A percentile compares a stretch with the other conserved stretches of the same genome.
Conservation (phyloP, 2,888 invertebrate genomes). For the Chrysina gloriosa region DNA sequence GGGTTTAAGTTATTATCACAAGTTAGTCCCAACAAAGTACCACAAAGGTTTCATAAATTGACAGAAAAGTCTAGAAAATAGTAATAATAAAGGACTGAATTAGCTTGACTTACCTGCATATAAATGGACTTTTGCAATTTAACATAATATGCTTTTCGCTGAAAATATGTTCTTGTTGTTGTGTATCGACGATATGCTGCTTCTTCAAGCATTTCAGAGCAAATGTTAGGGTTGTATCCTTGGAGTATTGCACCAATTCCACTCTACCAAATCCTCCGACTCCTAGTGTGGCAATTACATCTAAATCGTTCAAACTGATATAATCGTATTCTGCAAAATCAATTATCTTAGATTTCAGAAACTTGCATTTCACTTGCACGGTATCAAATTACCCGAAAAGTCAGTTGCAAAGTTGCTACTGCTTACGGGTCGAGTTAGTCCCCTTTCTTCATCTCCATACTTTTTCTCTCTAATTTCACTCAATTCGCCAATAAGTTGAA, state of each 20-base stretch:
- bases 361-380: too few relatives aligned
- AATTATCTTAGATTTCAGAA: too few relatives aligned
- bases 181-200: constrained; percentile 78
- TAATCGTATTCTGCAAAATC: constrained; percentile 62
- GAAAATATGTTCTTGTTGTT: constrained; percentile 79
- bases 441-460: constrained; percentile 75
- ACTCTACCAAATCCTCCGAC: constrained; percentile 81
- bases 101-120: constrained; percentile 71
- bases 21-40: too few relatives aligned
- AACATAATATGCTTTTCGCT: constrained; percentile 78
- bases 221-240: constrained; percentile 67
- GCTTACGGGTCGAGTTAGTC: constrained; percentile 63
- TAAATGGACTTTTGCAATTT: constrained; percentile 77
- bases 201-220: constrained; percentile 80
- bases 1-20: too few relatives aligned
- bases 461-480: constrained; percentile 79
- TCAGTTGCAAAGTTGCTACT: constrained; percentile 61
- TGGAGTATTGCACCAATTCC: constrained; percentile 69
- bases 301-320: constrained; percentile 69
- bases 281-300: constrained; percentile 75
- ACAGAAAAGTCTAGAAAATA: too few relatives aligned
- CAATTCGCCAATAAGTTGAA: constrained; percentile 80
- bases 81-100: too few relatives aligned
- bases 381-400: constrained; percentile 16
- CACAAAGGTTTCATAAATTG: too few relatives aligned